Evolutionary conservation across 2,888 invertebrate species (phyloP).

Genomic region (Sturmia bella): DNA sequence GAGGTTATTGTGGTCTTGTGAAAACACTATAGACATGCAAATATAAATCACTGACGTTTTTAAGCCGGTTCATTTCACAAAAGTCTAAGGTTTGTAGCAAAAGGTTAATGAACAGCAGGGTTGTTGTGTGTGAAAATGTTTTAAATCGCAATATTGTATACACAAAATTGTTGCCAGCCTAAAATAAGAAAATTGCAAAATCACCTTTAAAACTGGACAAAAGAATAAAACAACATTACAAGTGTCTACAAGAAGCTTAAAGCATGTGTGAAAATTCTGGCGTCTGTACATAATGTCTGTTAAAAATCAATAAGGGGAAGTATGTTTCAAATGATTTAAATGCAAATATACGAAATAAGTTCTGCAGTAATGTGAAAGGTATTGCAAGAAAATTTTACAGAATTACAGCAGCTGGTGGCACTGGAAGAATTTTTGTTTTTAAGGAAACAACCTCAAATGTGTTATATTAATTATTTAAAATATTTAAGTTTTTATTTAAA

Average conservation of each 20-base stretch:
- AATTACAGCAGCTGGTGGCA: too few relatives aligned
- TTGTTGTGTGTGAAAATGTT: constrained; percentile 45
- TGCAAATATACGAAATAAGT: too few relatives aligned
- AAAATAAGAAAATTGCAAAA: constrained; percentile 10
- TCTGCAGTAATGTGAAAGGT: too few relatives aligned
- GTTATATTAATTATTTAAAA: too few relatives aligned
- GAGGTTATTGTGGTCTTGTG: constrained; percentile 57
- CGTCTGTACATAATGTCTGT: too few relatives aligned
- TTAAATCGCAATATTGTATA: not conserved
- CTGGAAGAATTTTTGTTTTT: too few relatives aligned
- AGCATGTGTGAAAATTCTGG: constrained; percentile 45
- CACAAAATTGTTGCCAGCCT: constrained; percentile 38
- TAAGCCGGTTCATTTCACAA: constrained; percentile 62
- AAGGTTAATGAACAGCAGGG: constrained; percentile 66
- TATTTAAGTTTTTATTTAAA: too few relatives aligned
- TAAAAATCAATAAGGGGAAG: too few relatives aligned
- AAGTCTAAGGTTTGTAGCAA: constrained; percentile 56
- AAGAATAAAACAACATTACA: not conserved
- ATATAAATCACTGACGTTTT: constrained; percentile 63
- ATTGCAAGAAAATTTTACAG: too few relatives aligned
- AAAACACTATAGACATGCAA: constrained; percentile 53
- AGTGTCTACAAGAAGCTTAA: constrained; percentile 28
- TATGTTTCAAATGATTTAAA: too few relatives aligned
- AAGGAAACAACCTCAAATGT: too few relatives aligned
- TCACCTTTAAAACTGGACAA: not conserved